These are phyloP conservation scores for Erebia palarica DNA, from an alignment of 2,888 invertebrate genomes.

Conservation along the genomic window DNA sequence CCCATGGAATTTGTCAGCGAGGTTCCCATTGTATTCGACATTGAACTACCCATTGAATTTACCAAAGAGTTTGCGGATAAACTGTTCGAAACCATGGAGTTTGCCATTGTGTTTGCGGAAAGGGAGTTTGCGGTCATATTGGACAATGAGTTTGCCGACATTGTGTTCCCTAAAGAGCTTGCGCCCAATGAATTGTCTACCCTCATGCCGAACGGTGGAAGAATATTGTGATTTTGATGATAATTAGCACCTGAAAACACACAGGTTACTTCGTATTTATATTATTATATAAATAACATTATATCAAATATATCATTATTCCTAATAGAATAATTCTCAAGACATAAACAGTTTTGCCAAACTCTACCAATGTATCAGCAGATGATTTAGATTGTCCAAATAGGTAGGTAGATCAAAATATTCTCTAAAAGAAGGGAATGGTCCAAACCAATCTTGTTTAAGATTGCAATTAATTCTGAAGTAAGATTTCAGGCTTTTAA, in stretches of 20 bases:
- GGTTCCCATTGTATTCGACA: constrained; percentile 50
- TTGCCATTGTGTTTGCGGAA: constrained; percentile 39
- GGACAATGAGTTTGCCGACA: constrained; percentile 42
- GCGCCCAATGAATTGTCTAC: constrained; percentile 62
- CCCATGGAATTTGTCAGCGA: constrained; percentile 42
- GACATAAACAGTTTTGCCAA: neutral
- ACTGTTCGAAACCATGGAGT: constrained; percentile 39
- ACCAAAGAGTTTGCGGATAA: constrained; percentile 39
- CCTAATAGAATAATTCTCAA: neutral
- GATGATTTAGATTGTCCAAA: neutral
- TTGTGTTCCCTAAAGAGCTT: constrained; percentile 44
- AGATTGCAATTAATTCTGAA: too few relatives aligned
- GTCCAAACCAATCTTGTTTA: too few relatives aligned
- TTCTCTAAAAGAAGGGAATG: neutral
- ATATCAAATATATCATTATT: too few relatives aligned
- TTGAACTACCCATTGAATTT: constrained; percentile 41
- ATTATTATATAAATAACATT: too few relatives aligned
- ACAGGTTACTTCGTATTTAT: constrained; percentile 8
- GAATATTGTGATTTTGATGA: constrained; percentile 75
- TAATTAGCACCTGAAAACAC: constrained; percentile 76
- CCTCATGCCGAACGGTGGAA: constrained; percentile 79
- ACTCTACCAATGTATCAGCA: neutral
- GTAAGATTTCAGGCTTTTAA: too few relatives aligned
- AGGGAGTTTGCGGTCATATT: constrained; percentile 40
- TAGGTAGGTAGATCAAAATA: neutral